These are phyloP conservation scores for Epizoanthus rinbou DNA, from an alignment of 92 coral and sea anemone genomes.

Conservation along the genomic window DNA sequence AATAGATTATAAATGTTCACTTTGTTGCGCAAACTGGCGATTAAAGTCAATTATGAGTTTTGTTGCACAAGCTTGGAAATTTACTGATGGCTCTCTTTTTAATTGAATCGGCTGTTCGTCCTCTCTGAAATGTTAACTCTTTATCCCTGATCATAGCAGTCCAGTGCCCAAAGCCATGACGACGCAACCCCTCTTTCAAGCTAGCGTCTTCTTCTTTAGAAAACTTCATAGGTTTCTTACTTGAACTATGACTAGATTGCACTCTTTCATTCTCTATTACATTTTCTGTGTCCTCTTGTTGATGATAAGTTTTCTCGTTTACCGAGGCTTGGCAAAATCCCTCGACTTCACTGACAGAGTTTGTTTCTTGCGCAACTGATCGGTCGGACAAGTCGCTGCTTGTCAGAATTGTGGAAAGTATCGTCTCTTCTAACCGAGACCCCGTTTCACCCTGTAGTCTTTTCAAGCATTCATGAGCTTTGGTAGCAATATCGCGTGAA, in stretches of 20 bases:
- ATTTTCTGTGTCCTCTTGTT: too few relatives aligned
- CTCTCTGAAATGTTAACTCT: constrained; percentile 10
- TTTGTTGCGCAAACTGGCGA: constrained; percentile 18
- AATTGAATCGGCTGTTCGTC: constrained; percentile 26
- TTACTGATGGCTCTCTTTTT: constrained; percentile 38
- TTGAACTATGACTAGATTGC: too few relatives aligned
- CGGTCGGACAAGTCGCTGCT: neutral
- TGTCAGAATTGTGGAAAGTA: neutral
- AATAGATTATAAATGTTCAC: constrained; percentile 13
- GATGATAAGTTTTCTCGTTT: neutral
- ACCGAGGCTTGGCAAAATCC: neutral
- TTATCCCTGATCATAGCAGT: constrained; percentile 26
- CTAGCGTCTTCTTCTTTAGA: constrained; percentile 3
- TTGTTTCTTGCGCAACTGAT: neutral
- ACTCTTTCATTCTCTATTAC: too few relatives aligned
- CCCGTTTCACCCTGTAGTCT: constrained; percentile 42
- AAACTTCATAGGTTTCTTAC: neutral
- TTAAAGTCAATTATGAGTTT: constrained; percentile 13
- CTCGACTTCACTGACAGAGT: neutral
- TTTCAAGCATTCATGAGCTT: constrained; percentile 37
- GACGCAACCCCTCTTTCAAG: constrained; percentile 10
- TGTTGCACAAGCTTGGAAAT: constrained; percentile 11
- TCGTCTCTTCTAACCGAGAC: constrained; percentile 14
- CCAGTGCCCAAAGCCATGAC: constrained; percentile 23
- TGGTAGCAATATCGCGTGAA: constrained; percentile 51